Evolutionary conservation across 2,797 vertebrate species (phyloP).

Genomic region (Lophius americanus): DNA sequence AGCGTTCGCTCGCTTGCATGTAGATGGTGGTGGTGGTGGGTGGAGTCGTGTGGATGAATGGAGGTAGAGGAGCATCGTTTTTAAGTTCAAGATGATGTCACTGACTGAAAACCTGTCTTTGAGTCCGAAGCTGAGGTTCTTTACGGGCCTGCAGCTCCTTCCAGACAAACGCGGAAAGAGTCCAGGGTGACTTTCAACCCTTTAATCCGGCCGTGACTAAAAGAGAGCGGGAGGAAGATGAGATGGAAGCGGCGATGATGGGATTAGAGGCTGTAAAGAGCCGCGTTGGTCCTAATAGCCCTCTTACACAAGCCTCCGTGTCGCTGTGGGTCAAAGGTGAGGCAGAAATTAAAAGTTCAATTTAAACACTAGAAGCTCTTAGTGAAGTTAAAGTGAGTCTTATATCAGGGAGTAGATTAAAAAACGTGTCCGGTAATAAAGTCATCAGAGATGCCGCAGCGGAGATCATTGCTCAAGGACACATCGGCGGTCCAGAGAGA

Average conservation of each 20-base stretch:
- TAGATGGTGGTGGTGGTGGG: no score
- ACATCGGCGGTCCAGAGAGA: no score
- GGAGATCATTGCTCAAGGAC: neutral
- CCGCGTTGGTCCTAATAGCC: conserved; percentile 27
- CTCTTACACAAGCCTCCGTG: conserved; percentile 20
- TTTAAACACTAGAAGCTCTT: neutral
- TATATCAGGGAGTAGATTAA: neutral
- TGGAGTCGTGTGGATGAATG: no score
- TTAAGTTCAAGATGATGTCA: no score
- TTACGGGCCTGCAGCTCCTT: no score
- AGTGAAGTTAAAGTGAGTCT: no score
- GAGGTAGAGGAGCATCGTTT: no score
- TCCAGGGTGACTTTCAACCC: neutral
- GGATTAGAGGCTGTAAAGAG: conserved; percentile 60
- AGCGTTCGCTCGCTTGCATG: no score
- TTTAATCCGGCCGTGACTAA: conserved; percentile 60
- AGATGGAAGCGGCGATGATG: conserved; percentile 52
- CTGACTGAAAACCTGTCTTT: no score
- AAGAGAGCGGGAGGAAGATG: conserved; percentile 9
- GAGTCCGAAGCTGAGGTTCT: no score
- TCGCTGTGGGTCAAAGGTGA: no score
- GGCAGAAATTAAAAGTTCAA: neutral
- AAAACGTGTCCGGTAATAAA: neutral
- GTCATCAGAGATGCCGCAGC: neutral
- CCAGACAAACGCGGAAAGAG: no score